Base-by-base conservation (phyloP, 2,888 invertebrate genomes). In the Cantharis flavilabris region DNA sequence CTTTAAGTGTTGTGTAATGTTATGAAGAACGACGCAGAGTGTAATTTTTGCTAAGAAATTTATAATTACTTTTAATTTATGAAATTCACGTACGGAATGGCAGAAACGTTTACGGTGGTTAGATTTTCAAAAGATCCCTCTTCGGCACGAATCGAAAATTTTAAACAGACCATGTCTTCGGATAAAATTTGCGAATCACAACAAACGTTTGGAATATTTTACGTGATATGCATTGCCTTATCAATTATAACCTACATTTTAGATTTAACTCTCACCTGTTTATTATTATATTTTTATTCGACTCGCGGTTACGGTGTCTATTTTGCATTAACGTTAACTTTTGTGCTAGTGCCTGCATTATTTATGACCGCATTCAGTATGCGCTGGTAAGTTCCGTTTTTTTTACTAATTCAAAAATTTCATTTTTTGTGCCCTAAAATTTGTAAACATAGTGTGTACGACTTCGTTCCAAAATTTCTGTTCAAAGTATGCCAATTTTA, bases 301-400 rank as follows among this genome's bases (percentile, higher is more conserved):
- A 79, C 84, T 67, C 82, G 87, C 79, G 87, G 87, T 62, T 83
- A 88, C 81, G 88, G 87, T 28, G 82, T 87, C 77, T 89, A 89
- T 86, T 90, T 90, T 84, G 88, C 88, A 20, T 84, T 90, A 81
- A 91, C 91, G n/a, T 84, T 90, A 73, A 87, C 88, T 7, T 90
- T 91, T 83, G 85, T 90, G 70, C 83, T 90, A 70, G 83, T 90
- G 71, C 90, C 91, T 79, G 89, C 90, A 9, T 81, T 91, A 71
- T 86, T 89, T 79, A 90, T 90, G 86, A 90, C 89, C 16, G 89
- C 89, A 28, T 87, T 90, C 79, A 90, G 90, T 83, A 86, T 90
- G 80, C 83, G 89, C 86, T 91, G 90, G 90, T 89, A 86, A 86
- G 87, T 86, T 67, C 13, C 4, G 13, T 13, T 13, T 26, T 33